phyloP scores from a whole-genome alignment of 2,888 invertebrate species.

The Ephialtes manifestator region DNA sequence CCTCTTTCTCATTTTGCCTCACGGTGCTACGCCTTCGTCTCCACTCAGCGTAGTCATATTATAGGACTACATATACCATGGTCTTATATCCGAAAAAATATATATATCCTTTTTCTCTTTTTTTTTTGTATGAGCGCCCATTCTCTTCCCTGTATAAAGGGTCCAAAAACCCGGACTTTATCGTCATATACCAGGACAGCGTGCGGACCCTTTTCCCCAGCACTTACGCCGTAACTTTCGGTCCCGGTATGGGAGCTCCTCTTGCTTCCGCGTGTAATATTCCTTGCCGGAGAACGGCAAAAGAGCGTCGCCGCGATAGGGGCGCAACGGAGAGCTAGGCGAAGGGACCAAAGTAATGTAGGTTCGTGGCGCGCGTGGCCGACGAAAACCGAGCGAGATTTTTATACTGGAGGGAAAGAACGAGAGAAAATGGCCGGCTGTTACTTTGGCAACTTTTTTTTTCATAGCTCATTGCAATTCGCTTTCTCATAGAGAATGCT shows the following conservation, averaged over 20 bases:
- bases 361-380: constrained; percentile 60
- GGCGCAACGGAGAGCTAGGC: constrained; percentile 33
- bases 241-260: constrained; percentile 60
- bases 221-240: constrained; percentile 73
- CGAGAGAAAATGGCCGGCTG: constrained; percentile 29
- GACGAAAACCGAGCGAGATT: constrained; percentile 58
- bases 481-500: background rate
- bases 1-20: constrained; percentile 20
- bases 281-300: constrained; percentile 69
- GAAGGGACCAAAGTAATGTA: constrained; percentile 69
- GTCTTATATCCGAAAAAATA: constrained; percentile 24
- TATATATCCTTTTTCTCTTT: constrained; percentile 16
- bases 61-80: constrained; percentile 4
- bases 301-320: constrained; percentile 64
- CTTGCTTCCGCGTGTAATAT: constrained; percentile 72
- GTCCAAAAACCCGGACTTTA: constrained; percentile 65
- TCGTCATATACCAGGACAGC: constrained; percentile 56
- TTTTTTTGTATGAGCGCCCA: constrained; percentile 36
- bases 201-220: constrained; percentile 66
- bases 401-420: constrained; percentile 52
- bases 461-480: constrained; percentile 18
- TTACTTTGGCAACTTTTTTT: constrained; percentile 54
- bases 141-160: constrained; percentile 52
- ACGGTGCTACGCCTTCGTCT: constrained; percentile 3
- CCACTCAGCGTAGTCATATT: constrained; percentile 30